These are phyloP conservation scores for Lasioglossum albipes DNA, from an alignment of 1,140 invertebrate genomes.

Conservation along the genomic window DNA sequence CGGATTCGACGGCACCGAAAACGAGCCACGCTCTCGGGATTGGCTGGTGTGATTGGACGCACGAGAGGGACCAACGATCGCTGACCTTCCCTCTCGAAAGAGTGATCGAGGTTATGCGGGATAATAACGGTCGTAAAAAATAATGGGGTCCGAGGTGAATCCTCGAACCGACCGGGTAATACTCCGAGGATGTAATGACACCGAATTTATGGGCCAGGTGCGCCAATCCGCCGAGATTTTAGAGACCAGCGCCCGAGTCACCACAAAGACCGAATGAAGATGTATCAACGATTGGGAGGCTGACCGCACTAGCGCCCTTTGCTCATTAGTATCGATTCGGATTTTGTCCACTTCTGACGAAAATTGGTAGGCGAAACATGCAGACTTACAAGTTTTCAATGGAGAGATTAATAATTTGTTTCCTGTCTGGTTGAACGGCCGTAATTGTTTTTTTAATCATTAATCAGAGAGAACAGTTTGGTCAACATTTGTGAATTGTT, in stretches of 20 bases:
- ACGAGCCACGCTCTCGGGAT: conserved; percentile 17
- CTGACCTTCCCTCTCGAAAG: conserved; percentile 20
- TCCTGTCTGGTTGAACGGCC: too few species aligned
- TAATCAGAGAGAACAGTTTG: too few species aligned
- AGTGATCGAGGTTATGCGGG: conserved; percentile 37
- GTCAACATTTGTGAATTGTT: too few species aligned
- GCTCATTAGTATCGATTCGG: too few species aligned
- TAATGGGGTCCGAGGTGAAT: conserved; percentile 31
- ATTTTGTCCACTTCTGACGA: too few species aligned
- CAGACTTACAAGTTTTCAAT: too few species aligned
- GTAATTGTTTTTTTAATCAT: too few species aligned
- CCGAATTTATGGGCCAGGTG: conserved; percentile 36
- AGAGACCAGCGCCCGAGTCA: not conserved
- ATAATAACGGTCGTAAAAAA: conserved; percentile 56
- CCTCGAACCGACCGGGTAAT: conserved; percentile 24
- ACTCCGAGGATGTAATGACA: conserved; percentile 37
- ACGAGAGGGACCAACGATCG: conserved; percentile 24
- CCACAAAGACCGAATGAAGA: not conserved
- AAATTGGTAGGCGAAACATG: too few species aligned
- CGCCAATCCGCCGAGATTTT: not conserved
- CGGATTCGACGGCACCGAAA: not conserved
- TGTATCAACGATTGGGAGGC: not conserved
- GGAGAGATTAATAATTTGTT: too few species aligned
- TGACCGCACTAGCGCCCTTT: too few species aligned
- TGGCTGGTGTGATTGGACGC: conserved; percentile 28